Percentiles rank a stretch among this genome's conserved stretches.
Conservation (phyloP, 2,797 vertebrate species). For the Adrianichthys oophorus region DNA sequence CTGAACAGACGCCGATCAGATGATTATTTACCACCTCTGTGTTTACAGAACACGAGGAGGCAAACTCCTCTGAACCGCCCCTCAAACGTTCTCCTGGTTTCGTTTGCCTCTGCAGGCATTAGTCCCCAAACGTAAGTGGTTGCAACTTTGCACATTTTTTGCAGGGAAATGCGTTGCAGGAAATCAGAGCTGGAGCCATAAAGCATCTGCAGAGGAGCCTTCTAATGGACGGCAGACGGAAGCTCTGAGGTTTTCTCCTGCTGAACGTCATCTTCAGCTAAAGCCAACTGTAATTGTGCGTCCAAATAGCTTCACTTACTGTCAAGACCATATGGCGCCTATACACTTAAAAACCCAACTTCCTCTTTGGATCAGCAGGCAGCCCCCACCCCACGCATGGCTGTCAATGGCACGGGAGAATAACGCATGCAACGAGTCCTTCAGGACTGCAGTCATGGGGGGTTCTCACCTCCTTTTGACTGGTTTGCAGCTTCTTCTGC, state of each 20-base stretch:
- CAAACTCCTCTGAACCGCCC: no score
- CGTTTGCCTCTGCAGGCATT: no score
- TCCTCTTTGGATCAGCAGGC: constrained; percentile 15
- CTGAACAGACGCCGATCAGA: no score
- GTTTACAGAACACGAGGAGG: no score
- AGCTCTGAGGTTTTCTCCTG: not conserved
- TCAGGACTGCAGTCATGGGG: constrained; percentile 20
- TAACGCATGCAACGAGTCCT: constrained; percentile 35
- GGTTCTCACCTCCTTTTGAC: constrained; percentile 30
- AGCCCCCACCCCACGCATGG: not conserved
- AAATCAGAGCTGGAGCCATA: not conserved
- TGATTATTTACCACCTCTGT: no score
- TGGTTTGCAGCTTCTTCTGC: no score
- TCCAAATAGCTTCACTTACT: constrained; percentile 1
- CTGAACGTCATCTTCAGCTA: not conserved
- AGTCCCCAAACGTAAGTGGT: no score
- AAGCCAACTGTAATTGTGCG: constrained; percentile 7
- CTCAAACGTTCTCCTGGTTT: no score
- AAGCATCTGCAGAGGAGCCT: not conserved
- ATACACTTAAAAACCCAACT: constrained; percentile 8
- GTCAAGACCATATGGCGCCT: constrained; percentile 5
- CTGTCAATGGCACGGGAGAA: constrained; percentile 8
- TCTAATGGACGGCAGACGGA: not conserved
- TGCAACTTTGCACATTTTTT: no score
- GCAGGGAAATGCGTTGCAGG: no score